Evolutionary conservation across 2,113 vertebrate species (phyloP).

Genomic region (Nesogale talazaci): DNA sequence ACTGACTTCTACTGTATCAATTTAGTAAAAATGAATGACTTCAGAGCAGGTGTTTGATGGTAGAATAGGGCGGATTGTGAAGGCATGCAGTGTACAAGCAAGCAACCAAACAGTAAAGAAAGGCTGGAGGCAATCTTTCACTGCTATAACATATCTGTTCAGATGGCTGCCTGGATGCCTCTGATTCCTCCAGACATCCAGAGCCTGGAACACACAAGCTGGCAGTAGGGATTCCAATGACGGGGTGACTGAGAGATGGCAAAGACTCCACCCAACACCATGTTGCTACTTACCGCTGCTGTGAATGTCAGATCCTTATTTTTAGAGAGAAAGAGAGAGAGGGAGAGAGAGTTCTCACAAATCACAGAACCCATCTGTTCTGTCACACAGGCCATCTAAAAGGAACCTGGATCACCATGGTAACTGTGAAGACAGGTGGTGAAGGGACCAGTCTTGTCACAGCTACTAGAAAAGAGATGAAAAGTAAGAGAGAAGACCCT

Average conservation of each 20-base stretch:
- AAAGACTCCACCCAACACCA: background rate
- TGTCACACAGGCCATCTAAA: conserved; percentile 38
- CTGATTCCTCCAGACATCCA: background rate
- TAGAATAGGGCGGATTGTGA: background rate
- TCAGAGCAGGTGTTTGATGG: background rate
- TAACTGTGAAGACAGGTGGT: conserved; percentile 56
- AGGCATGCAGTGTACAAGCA: background rate
- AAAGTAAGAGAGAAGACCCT: conserved; percentile 21
- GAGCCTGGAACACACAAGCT: background rate
- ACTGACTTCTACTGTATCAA: background rate
- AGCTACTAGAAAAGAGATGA: conserved; percentile 7
- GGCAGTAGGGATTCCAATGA: background rate
- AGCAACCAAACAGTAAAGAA: background rate
- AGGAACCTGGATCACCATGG: conserved; percentile 73
- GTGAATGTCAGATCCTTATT: conserved; percentile 54
- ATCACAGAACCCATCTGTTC: conserved; percentile 66
- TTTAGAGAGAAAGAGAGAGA: conserved; percentile 77
- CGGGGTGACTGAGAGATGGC: background rate
- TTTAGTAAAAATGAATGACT: background rate
- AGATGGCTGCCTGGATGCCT: background rate
- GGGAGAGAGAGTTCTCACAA: conserved; percentile 74
- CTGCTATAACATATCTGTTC: background rate
- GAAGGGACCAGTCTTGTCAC: background rate
- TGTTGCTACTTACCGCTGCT: background rate
- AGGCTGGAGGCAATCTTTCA: background rate